Percentiles rank a stretch among this genome's conserved stretches.
These are phyloP conservation scores for Apamea epomidion DNA, from an alignment of 2,888 invertebrate genomes.

Conservation along the genomic window DNA sequence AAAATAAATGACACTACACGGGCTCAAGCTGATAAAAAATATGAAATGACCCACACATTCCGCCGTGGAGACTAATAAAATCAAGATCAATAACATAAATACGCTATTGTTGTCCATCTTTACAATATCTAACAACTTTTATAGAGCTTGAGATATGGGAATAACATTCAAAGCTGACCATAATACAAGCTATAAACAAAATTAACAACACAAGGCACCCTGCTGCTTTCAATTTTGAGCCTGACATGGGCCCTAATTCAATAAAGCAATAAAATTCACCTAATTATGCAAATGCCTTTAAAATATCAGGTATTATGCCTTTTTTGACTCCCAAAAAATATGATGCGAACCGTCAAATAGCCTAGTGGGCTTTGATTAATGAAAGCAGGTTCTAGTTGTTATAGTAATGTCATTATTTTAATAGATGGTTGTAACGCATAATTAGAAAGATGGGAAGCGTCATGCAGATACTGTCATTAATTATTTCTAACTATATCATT, in stretches of 20 bases:
- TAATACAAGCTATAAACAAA: slow-evolving; percentile 90
- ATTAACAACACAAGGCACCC: slow-evolving; percentile 90
- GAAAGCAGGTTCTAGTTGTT: slow-evolving; percentile 72
- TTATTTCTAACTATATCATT: slow-evolving; percentile 34
- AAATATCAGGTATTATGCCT: slow-evolving; percentile 87
- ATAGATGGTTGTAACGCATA: slow-evolving; percentile 79
- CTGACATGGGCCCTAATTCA: slow-evolving; percentile 90
- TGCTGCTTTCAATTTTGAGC: slow-evolving; percentile 90
- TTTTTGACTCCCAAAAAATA: slow-evolving; percentile 85
- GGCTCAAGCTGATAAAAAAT: slow-evolving; percentile 67
- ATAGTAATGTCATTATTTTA: slow-evolving; percentile 82
- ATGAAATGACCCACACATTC: slow-evolving; percentile 67
- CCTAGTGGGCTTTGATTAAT: slow-evolving; percentile 85
- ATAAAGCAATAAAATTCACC: slow-evolving; percentile 91
- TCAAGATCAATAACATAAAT: slow-evolving; percentile 87
- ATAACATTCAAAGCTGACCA: slow-evolving; percentile 88
- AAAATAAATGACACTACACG: slow-evolving; percentile 65
- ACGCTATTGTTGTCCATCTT: slow-evolving; percentile 85
- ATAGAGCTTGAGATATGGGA: slow-evolving; percentile 87
- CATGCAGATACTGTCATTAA: slow-evolving; percentile 69
- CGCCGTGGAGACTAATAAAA: slow-evolving; percentile 79
- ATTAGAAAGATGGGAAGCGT: slow-evolving; percentile 77
- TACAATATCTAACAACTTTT: slow-evolving; percentile 86
- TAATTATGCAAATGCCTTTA: slow-evolving; percentile 90
- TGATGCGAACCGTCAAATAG: slow-evolving; percentile 83